Percentiles rank a stretch among this genome's conserved stretches.
Evolutionary conservation across 1,140 invertebrate genomes (phyloP).

Genomic region (Ruditapes philippinarum): DNA sequence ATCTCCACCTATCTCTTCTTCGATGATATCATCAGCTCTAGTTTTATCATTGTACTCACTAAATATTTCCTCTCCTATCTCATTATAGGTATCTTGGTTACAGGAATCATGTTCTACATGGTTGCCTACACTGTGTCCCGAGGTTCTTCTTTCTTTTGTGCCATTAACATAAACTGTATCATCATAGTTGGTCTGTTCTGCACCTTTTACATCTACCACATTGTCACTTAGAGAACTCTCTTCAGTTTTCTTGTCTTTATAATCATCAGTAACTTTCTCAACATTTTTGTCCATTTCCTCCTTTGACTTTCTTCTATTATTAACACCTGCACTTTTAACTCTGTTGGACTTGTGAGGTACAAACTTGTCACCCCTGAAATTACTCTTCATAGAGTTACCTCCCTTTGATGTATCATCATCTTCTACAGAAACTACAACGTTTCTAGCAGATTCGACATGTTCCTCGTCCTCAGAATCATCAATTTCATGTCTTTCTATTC

Average conservation of each 20-base stretch:
- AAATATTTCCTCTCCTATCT: slow-evolving; percentile 53
- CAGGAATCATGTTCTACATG: background rate
- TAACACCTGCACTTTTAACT: background rate
- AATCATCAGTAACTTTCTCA: background rate
- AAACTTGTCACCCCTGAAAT: slow-evolving; percentile 45
- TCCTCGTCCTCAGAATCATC: slow-evolving; percentile 39
- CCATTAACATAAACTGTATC: background rate
- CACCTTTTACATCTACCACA: slow-evolving; percentile 1
- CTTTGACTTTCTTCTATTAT: background rate
- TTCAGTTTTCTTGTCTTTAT: background rate
- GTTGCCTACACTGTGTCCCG: background rate
- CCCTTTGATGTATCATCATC: slow-evolving; percentile 49
- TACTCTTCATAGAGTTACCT: slow-evolving; percentile 42
- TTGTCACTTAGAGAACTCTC: slow-evolving; percentile 3
- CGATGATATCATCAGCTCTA: slow-evolving; percentile 39
- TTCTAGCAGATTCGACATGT: slow-evolving; percentile 31
- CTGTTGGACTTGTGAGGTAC: slow-evolving; percentile 47
- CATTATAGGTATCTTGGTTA: slow-evolving; percentile 57
- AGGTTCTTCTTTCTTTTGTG: background rate
- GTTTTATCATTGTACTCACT: slow-evolving; percentile 50
- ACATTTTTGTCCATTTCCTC: background rate
- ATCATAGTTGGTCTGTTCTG: slow-evolving; percentile 20
- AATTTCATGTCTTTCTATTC: slow-evolving; percentile 19
- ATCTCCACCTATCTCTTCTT: slow-evolving; percentile 28
- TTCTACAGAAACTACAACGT: slow-evolving; percentile 62